These are phyloP conservation scores for Hylia prasina DNA, from an alignment of 2,113 vertebrate genomes.

Conservation along the genomic window DNA sequence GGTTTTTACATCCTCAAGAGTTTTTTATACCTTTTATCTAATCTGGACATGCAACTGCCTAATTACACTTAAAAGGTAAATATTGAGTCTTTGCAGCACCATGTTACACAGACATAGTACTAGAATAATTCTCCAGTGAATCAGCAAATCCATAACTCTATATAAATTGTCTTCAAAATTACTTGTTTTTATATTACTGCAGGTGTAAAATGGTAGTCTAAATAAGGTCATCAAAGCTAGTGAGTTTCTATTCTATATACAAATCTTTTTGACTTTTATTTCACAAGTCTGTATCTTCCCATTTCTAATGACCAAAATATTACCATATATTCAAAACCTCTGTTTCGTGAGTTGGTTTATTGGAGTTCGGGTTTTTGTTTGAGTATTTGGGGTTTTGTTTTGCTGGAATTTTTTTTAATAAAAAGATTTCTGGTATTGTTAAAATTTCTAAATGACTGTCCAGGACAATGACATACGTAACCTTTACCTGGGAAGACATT, in stretches of 20 bases:
- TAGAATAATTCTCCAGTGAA: background rate
- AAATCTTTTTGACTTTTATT: background rate
- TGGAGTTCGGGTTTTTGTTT: fast-evolving
- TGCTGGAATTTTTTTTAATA: background rate
- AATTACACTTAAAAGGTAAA: background rate
- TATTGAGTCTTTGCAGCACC: background rate
- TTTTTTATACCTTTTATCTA: background rate
- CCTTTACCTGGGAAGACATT: background rate
- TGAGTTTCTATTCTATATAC: background rate
- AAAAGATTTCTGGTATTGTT: background rate
- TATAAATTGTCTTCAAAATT: background rate
- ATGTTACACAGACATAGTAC: background rate
- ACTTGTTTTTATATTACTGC: background rate
- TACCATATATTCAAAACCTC: background rate
- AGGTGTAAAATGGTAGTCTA: background rate
- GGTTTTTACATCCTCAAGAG: background rate
- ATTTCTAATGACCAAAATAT: background rate
- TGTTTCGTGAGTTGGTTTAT: background rate
- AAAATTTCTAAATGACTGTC: background rate
- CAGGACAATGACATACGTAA: background rate
- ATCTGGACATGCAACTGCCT: background rate
- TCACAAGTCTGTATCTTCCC: background rate
- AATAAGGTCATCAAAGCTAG: background rate
- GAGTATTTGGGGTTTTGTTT: background rate
- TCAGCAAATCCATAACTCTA: background rate